A percentile compares a stretch with the other conserved stretches of the same genome.
Evolutionary conservation across 2,797 vertebrate genomes (phyloP).

Genomic region (Trachops cirrhosus): DNA sequence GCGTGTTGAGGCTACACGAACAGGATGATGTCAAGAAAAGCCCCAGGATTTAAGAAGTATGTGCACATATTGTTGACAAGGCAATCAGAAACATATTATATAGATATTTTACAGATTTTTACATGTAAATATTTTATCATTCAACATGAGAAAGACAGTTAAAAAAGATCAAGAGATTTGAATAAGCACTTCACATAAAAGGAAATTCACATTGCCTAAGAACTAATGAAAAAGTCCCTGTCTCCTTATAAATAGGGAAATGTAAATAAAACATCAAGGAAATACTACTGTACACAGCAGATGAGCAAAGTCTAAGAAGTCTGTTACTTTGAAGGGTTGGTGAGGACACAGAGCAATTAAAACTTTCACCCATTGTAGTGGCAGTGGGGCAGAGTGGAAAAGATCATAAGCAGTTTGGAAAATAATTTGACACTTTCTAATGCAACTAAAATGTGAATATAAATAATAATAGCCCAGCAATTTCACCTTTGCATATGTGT

Average conservation of each 20-base stretch:
- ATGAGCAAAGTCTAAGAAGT: neutral
- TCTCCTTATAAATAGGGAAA: neutral
- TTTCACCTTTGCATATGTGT: neutral
- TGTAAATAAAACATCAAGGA: neutral
- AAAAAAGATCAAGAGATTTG: neutral
- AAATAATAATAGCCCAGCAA: neutral
- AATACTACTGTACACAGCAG: neutral
- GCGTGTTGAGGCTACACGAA: neutral
- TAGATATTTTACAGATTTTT: neutral
- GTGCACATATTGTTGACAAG: neutral
- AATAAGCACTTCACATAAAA: neutral
- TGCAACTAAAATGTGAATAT: neutral
- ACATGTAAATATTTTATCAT: neutral
- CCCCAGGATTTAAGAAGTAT: neutral
- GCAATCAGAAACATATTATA: neutral
- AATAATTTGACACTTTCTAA: neutral
- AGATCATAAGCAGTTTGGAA: neutral
- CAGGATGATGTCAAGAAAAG: neutral
- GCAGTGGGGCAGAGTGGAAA: neutral
- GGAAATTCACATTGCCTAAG: neutral
- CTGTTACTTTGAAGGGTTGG: neutral
- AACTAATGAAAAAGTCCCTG: neutral
- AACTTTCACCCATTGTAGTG: neutral
- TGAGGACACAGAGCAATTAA: neutral
- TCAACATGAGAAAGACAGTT: neutral